These are phyloP conservation scores for Holocentrus rufus DNA, from an alignment of 2,797 vertebrate genomes.

Conservation along the genomic window DNA sequence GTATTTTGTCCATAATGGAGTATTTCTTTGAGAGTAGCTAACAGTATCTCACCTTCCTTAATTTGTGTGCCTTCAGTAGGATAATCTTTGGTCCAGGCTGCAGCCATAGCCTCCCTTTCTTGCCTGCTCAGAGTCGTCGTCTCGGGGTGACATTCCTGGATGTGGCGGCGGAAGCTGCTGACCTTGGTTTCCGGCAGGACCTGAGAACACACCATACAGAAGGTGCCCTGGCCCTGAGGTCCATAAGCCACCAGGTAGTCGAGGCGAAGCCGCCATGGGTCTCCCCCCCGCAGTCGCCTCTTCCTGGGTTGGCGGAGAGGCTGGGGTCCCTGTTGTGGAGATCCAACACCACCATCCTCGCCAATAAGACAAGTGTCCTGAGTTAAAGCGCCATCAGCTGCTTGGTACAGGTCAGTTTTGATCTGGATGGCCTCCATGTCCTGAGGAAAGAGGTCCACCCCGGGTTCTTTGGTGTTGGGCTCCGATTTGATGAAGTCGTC, in stretches of 20 bases:
- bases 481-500: slow-evolving; percentile 76
- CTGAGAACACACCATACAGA: slow-evolving; percentile 92
- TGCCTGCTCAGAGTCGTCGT: slow-evolving; percentile 81
- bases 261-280: slow-evolving; percentile 86
- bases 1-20: too few species aligned
- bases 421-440: slow-evolving; percentile 58
- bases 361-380: slow-evolving; percentile 68
- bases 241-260: slow-evolving; percentile 91
- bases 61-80: slow-evolving; percentile 51
- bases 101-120: slow-evolving; percentile 85
- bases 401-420: slow-evolving; percentile 47
- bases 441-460: slow-evolving; percentile 60
- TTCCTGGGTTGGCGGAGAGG: slow-evolving; percentile 67
- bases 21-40: neutral
- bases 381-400: slow-evolving; percentile 61
- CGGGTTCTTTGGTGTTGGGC: slow-evolving; percentile 75
- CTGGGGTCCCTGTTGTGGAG: slow-evolving; percentile 48
- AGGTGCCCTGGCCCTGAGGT: slow-evolving; percentile 83
- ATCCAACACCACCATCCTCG: slow-evolving; percentile 54
- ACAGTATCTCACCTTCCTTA: slow-evolving; percentile 73
- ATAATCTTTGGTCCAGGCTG: slow-evolving; percentile 87
- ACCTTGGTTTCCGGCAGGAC: slow-evolving; percentile 86
- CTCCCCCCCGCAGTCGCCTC: slow-evolving; percentile 74
- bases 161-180: slow-evolving; percentile 89
- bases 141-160: slow-evolving; percentile 88